Base-by-base conservation (phyloP, 2,113 vertebrate species). In the Ochotona curzoniae region DNA sequence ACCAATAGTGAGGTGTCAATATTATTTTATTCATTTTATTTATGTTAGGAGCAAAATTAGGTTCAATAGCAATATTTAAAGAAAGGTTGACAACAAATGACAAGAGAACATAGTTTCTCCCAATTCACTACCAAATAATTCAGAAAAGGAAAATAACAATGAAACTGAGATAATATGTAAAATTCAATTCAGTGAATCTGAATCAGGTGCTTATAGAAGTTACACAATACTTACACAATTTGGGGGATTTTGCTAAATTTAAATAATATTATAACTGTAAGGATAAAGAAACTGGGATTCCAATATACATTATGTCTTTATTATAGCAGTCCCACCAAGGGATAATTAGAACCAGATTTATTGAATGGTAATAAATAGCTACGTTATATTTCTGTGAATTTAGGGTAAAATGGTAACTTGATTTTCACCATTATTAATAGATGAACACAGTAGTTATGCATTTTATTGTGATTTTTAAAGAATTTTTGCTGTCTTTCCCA, bases 341-440 rank as follows among this genome's bases (percentile, higher is more conserved):
- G 4, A 86, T 78, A 91, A 67, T 74, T 91, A 89, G 28, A 75
- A 64, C n/a, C 60, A 63, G 25, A 47, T 78, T 76, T 83, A 91
- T 57, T 57, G 54, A 38, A 15, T 30, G 8, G 7, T 32, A 76
- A 15, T 47, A 14, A 66, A 69, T 26, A 8, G 1, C 17, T 83
- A 64, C 2, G 82, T 88, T 69, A 75, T 51, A 64, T 35, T 61
- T 49, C 35, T 89, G 61, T 71, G 14, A 51, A 21, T 89, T 86
- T 94, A 85, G 76, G 85, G 1, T 17, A 2, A 9, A 90, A 75
- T 66, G 15, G 11, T 60, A 44, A 79, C 25, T 84, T 92, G 20
- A 14, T 94, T 80, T 54, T 75, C 63, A 35, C 9, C 5, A 61
- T 83, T 93, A 35, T 85, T 89, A 83, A 93, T 21, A 17, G n/a